Percentiles rank a stretch among this genome's conserved stretches.
Conservation (phyloP, 2,888 invertebrate species). For the Lissonota sp. region DNA sequence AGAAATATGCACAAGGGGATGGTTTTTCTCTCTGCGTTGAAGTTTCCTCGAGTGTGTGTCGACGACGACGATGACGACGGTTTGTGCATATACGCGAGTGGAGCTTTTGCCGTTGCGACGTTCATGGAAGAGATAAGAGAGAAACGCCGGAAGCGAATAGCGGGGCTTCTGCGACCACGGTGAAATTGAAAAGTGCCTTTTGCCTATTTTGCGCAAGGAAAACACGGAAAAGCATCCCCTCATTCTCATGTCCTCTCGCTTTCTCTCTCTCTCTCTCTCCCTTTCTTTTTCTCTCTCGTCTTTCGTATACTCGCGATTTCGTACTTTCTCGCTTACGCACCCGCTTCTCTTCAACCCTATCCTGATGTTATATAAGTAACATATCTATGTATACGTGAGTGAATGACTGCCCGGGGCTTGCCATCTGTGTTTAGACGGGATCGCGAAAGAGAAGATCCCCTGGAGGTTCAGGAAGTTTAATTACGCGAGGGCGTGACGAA, state of each 20-base stretch:
- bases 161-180: conserved; percentile 16
- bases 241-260: conserved; percentile 22
- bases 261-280: conserved; percentile 1
- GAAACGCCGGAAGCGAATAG: conserved; percentile 22
- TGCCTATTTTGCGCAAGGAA: conserved; percentile 51
- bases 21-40: conserved; percentile 14
- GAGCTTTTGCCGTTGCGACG: conserved; percentile 36
- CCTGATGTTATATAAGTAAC: not conserved
- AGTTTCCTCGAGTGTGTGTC: conserved; percentile 18
- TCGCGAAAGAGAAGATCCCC: conserved; percentile 63
- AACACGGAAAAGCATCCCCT: conserved; percentile 31
- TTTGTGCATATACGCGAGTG: not conserved
- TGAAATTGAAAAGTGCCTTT: conserved; percentile 62
- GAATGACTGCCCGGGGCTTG: conserved; percentile 63
- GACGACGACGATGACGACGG: not conserved
- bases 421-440: conserved; percentile 68
- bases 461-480: conserved; percentile 76
- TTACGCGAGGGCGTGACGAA: conserved; percentile 76
- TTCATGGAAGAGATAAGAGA: conserved; percentile 41
- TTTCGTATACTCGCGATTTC: not conserved
- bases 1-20: not conserved
- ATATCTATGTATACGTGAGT: not conserved
- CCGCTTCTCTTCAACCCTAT: too few relatives aligned
- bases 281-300: not conserved
- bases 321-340: not conserved